These are phyloP conservation scores for Idaea aversata DNA, from an alignment of 2,888 invertebrate genomes.

Conservation along the genomic window DNA sequence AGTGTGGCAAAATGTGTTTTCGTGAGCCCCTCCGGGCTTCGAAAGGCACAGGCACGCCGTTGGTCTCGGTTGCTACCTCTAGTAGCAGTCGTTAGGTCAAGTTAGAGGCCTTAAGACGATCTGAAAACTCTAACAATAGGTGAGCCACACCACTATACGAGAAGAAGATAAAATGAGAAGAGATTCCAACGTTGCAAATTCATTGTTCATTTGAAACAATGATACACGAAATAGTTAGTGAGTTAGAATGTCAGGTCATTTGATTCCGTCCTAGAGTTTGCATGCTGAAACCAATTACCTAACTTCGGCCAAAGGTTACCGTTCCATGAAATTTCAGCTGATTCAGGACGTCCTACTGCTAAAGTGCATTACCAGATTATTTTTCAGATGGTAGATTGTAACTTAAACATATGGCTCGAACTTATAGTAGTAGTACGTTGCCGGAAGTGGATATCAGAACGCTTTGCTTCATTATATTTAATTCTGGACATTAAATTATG, in stretches of 20 bases:
- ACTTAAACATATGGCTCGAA: too few relatives aligned
- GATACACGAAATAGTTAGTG: slow-evolving; percentile 11
- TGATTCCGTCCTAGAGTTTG: slow-evolving; percentile 23
- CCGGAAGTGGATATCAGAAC: neutral
- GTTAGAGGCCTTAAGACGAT: too few relatives aligned
- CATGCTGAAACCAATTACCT: slow-evolving; percentile 39
- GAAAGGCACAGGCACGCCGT: too few relatives aligned
- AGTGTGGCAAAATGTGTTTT: too few relatives aligned
- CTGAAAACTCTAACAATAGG: too few relatives aligned
- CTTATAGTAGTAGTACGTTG: too few relatives aligned
- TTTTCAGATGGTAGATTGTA: neutral
- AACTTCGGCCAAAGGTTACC: slow-evolving; percentile 40
- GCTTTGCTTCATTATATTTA: slow-evolving; percentile 9
- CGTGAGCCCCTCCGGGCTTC: too few relatives aligned
- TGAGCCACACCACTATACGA: too few relatives aligned
- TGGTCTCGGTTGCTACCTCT: too few relatives aligned
- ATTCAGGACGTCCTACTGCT: slow-evolving; percentile 29
- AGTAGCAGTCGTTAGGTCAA: too few relatives aligned
- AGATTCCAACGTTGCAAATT: slow-evolving; percentile 5
- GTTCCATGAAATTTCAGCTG: slow-evolving; percentile 44
- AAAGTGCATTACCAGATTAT: slow-evolving; percentile 20
- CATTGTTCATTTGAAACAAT: neutral
- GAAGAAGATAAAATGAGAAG: neutral
- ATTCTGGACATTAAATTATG: slow-evolving; percentile 7
- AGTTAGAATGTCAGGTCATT: slow-evolving; percentile 29